Conservation (phyloP, 2,888 invertebrate genomes). For the Eumerus sabulonum region DNA sequence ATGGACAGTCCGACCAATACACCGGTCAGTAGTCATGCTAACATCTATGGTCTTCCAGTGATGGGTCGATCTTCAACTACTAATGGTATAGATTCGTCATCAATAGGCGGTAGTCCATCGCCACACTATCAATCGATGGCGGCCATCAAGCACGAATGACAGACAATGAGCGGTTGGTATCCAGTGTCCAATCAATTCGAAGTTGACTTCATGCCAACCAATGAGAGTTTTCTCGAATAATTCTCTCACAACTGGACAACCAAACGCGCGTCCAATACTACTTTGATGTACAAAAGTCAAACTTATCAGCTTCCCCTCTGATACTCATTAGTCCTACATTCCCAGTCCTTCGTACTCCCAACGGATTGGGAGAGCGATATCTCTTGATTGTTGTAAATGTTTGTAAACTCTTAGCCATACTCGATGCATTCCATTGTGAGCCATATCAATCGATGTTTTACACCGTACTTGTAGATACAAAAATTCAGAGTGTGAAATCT, state of each 20-base stretch:
- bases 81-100: slow-evolving; percentile 72
- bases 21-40: slow-evolving; percentile 75
- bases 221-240: slow-evolving; percentile 61
- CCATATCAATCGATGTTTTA: slow-evolving; percentile 63
- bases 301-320: slow-evolving; percentile 59
- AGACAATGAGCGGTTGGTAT: slow-evolving; percentile 68
- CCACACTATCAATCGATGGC: slow-evolving; percentile 71
- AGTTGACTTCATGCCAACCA: slow-evolving; percentile 51
- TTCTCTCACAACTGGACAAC: slow-evolving; percentile 1
- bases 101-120: slow-evolving; percentile 75
- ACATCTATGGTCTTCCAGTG: slow-evolving; percentile 72
- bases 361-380: slow-evolving; percentile 16
- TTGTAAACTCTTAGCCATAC: slow-evolving; percentile 53
- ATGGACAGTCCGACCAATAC: slow-evolving; percentile 84
- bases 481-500: background rate
- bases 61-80: slow-evolving; percentile 32
- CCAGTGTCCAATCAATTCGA: slow-evolving; percentile 50
- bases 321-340: background rate
- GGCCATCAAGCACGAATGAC: slow-evolving; percentile 76
- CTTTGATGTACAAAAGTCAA: slow-evolving; percentile 64
- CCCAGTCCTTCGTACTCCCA: background rate
- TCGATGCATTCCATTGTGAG: slow-evolving; percentile 59
- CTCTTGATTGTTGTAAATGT: slow-evolving; percentile 62
- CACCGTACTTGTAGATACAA: slow-evolving; percentile 43
- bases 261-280: slow-evolving; percentile 2